Evolutionary conservation across 2,797 vertebrate genomes (phyloP).

Genomic region (Cossypha polioptera): DNA sequence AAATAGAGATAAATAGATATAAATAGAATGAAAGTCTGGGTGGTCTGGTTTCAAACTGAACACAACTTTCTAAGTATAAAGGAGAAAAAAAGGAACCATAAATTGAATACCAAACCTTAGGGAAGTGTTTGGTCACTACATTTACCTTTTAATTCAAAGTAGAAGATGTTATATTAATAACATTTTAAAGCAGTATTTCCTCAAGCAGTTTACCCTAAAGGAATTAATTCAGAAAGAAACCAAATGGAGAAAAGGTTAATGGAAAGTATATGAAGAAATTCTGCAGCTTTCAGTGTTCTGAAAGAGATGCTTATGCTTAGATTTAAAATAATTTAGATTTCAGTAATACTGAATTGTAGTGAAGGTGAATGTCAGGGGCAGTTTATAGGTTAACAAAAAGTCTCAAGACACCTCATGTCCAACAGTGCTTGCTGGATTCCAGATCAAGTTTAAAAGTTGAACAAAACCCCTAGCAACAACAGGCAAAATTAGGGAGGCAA

Average conservation of each 20-base stretch:
- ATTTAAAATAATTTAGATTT: neutral
- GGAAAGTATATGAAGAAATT: neutral
- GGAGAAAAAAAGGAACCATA: neutral
- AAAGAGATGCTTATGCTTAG: neutral
- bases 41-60: neutral
- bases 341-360: neutral
- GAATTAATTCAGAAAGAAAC: neutral
- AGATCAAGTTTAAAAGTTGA: neutral
- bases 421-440: neutral
- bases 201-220: neutral
- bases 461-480: neutral
- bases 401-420: neutral
- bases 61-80: neutral
- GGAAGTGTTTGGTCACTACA: neutral
- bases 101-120: neutral
- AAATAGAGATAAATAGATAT: neutral
- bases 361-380: neutral
- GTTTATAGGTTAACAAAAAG: neutral
- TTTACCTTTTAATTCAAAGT: neutral
- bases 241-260: neutral
- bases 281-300: neutral
- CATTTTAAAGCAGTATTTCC: neutral
- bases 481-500: neutral
- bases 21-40: neutral
- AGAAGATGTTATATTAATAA: neutral